These are phyloP conservation scores for Nothocercus nigrocapillus DNA, from an alignment of 2,113 vertebrate genomes.

Conservation along the genomic window DNA sequence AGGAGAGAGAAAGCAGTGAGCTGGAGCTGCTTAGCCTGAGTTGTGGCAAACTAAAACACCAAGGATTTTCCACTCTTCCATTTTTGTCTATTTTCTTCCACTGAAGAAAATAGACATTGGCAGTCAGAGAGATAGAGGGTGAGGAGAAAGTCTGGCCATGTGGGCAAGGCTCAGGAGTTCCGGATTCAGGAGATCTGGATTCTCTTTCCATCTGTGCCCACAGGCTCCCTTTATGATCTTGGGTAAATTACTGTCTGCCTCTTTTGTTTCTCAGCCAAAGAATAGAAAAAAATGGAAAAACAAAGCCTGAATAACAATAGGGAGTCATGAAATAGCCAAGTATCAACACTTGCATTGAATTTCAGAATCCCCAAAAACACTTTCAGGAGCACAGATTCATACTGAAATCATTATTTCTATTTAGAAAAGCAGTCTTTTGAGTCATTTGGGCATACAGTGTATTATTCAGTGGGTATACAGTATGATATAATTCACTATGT, in stretches of 20 bases:
- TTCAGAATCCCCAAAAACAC: not conserved
- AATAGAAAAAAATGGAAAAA: slow-evolving; percentile 15
- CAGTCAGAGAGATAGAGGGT: not conserved
- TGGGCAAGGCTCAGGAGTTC: not conserved
- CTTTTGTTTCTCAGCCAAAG: slow-evolving; percentile 13
- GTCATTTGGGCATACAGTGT: not conserved
- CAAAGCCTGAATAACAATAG: not conserved
- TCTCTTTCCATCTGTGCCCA: not conserved
- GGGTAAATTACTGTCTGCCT: slow-evolving; percentile 3
- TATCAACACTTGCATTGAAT: not conserved
- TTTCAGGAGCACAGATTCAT: not conserved
- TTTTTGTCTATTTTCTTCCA: no score
- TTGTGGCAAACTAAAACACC: not conserved
- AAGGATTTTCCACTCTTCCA: no score
- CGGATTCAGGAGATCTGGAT: not conserved
- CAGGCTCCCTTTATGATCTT: not conserved
- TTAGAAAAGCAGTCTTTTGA: not conserved
- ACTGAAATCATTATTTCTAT: not conserved
- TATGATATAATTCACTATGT: not conserved
- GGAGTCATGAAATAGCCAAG: slow-evolving; percentile 6
- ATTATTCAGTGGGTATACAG: not conserved
- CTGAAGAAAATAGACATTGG: not conserved
- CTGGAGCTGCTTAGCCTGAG: not conserved
- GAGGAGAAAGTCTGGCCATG: not conserved
- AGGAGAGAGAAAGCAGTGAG: not conserved